Base-by-base conservation (phyloP, 2,888 invertebrate species). In the Andrena camellia region DNA sequence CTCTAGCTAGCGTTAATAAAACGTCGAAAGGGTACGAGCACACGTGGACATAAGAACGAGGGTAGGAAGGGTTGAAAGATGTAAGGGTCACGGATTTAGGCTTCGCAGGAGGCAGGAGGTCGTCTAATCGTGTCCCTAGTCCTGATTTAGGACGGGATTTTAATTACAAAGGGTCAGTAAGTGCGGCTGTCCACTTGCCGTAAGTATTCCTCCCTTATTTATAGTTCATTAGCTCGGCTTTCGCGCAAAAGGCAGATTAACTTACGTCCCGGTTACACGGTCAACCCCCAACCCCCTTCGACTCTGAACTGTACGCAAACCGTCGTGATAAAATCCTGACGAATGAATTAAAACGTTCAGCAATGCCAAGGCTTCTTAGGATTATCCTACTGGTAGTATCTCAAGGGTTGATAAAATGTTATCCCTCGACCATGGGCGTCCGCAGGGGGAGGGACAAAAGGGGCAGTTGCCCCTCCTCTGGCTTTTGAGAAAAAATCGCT, bases 101-200 rank as follows among this genome's bases (percentile, higher is more conserved):
- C 76, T 83, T 90, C 84, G 82, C 77, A 83, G 86, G 83, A 83
- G 83, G 72, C 64, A 78, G 80, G 84, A 88, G 90, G 85, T 84
- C 88, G 84, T 90, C 90, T 91, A 92, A 92, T 92, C 90, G 88
- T 85, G 78, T 86, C 86, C 86, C 88, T 90, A 92, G 92, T 91
- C 92, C 86, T 93, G 93, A 92, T 92, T 93, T 92, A 93, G 92
- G 89, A 85, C 86, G 88, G 93, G 92, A 93, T 92, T 92, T 93
- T 93, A 93, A 93, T 93, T 93, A 92, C 90, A 81, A 86, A 92
- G 92, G 93, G 92, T 92, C 91, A 92, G 90, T 91, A 90, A 92
- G 89, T 88, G 86, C 80, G 83, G 83, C 89, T 87, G 86, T 87
- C 88, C 87, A 86, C 86, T 87, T 78, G 84, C 83, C 76, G 82